These are phyloP conservation scores for Channa maculata DNA, from an alignment of 2,113 vertebrate species.

Conservation along the genomic window DNA sequence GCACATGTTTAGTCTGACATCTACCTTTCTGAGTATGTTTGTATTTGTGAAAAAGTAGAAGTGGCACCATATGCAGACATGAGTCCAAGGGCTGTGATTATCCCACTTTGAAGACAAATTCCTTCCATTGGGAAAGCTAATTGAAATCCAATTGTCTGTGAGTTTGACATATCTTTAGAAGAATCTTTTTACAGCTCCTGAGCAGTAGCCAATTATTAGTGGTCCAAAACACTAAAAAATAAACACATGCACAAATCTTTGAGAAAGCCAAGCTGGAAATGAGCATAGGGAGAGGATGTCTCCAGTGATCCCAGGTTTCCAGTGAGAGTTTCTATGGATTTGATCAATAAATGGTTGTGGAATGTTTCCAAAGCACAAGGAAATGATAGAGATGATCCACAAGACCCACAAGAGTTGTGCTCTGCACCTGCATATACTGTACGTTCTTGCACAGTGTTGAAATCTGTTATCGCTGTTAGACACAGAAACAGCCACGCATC, in stretches of 20 bases:
- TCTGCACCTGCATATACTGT: slow-evolving; percentile 48
- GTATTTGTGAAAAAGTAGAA: slow-evolving; percentile 18
- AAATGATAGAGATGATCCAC: slow-evolving; percentile 16
- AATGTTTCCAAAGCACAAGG: slow-evolving; percentile 34
- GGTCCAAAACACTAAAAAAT: background rate
- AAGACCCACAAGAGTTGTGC: slow-evolving; percentile 11
- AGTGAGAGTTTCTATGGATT: slow-evolving; percentile 13
- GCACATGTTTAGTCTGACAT: background rate
- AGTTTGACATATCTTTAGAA: slow-evolving; percentile 13
- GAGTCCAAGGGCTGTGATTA: slow-evolving; percentile 26
- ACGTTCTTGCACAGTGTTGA: slow-evolving; percentile 19
- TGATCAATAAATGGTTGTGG: slow-evolving; percentile 40
- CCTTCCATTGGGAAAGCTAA: slow-evolving; percentile 18
- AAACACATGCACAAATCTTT: background rate
- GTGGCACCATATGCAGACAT: slow-evolving; percentile 40
- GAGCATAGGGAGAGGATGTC: background rate
- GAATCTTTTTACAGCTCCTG: slow-evolving; percentile 28
- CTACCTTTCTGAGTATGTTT: slow-evolving; percentile 7
- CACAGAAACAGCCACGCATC: slow-evolving; percentile 17
- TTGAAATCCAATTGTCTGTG: slow-evolving; percentile 35
- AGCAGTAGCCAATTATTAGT: slow-evolving; percentile 36
- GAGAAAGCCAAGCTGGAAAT: slow-evolving; percentile 11
- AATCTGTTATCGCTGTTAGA: slow-evolving; percentile 43
- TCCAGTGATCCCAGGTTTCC: background rate
- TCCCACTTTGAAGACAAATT: slow-evolving; percentile 35